A percentile compares a stretch with the other conserved stretches of the same genome.
Conservation (phyloP, 1,140 invertebrate genomes). For the Dendrolimus punctatus region DNA sequence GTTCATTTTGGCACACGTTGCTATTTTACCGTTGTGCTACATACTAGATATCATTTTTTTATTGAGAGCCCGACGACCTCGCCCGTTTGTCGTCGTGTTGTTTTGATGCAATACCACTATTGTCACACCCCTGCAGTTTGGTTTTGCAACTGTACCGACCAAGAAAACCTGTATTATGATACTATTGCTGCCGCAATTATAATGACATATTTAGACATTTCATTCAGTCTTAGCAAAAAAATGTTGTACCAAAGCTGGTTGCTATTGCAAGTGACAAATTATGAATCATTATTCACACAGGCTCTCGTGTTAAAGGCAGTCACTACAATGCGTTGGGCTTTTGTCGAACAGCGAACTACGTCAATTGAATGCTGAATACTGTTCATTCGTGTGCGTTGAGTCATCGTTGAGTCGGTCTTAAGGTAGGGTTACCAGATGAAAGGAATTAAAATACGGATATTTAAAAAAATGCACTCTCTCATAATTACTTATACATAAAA, state of each 20-base stretch:
- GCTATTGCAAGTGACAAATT: slow-evolving; percentile 12
- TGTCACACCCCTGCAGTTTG: slow-evolving; percentile 17
- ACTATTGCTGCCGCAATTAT: slow-evolving; percentile 7
- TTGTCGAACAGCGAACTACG: slow-evolving; percentile 22
- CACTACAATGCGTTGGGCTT: slow-evolving; percentile 31
- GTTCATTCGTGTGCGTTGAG: slow-evolving; percentile 48
- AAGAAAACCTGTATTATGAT: slow-evolving; percentile 16
- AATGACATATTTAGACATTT: slow-evolving; percentile 5
- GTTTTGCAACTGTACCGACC: slow-evolving; percentile 15
- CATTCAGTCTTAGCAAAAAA: neutral
- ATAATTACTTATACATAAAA: no score
- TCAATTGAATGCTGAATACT: slow-evolving; percentile 51
- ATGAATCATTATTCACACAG: slow-evolving; percentile 23
- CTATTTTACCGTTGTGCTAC: slow-evolving; percentile 20
- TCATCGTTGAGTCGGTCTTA: slow-evolving; percentile 46
- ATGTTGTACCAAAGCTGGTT: neutral
- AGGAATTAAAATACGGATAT: no score
- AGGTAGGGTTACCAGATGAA: slow-evolving; percentile 1
- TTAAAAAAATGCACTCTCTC: no score
- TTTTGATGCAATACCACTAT: slow-evolving; percentile 26
- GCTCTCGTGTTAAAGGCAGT: slow-evolving; percentile 24
- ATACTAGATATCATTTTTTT: slow-evolving; percentile 21
- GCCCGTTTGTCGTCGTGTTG: slow-evolving; percentile 17
- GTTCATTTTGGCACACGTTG: slow-evolving; percentile 13
- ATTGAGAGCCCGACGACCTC: slow-evolving; percentile 22